Base-by-base conservation (phyloP, 2,113 vertebrate species). In the Nyctereutes procyonoides region DNA sequence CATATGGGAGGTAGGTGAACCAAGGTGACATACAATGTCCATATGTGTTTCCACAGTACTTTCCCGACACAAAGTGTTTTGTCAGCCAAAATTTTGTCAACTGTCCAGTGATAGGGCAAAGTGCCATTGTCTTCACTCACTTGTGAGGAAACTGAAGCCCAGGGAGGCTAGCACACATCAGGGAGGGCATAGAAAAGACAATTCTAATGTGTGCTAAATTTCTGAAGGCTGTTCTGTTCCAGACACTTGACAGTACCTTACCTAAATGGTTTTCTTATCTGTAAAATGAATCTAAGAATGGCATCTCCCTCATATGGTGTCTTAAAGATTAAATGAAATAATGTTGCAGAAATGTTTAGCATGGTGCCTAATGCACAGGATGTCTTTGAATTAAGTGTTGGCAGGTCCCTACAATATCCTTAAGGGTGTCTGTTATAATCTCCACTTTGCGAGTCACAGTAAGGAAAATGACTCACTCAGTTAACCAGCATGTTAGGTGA, bases 1-100 rank as follows among this genome's bases (percentile, higher is more conserved):
- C 2, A 0, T 22, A 65, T 56, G 48, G 65, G 28, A n/a, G 15
- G 5, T 0, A 17, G 38, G 5, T 4, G 3, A 24, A 3, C 22
- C n/a, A 43, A 38, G 56, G 0, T 3, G 90, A 32, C 2, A 5
- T 10, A 16, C 7, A 16, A 2, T 7, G 62, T 38, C 12, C 3
- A 0, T 30, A 3, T 12, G 8, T 22, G 0, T 62, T 53, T 51
- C 58, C 24, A 2, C 2, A 56, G 53, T 22, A n/a, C 0, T 12
- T 43, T 74, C 19, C n/a, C 90, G 60, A 69, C 22, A 65, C 28
- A 62, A n/a, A 8, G 24, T 62, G 55, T 43, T 48, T 65, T 56
- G n/a, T 38, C 9, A 6, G 63, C 1, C 74, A 5, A 51, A 53
- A 32, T 56, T 58, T 65, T 22, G 58, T 43, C 43, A 1, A 28